These are phyloP conservation scores for Andrena hattorfiana DNA, from an alignment of 2,888 invertebrate species.

Conservation along the genomic window DNA sequence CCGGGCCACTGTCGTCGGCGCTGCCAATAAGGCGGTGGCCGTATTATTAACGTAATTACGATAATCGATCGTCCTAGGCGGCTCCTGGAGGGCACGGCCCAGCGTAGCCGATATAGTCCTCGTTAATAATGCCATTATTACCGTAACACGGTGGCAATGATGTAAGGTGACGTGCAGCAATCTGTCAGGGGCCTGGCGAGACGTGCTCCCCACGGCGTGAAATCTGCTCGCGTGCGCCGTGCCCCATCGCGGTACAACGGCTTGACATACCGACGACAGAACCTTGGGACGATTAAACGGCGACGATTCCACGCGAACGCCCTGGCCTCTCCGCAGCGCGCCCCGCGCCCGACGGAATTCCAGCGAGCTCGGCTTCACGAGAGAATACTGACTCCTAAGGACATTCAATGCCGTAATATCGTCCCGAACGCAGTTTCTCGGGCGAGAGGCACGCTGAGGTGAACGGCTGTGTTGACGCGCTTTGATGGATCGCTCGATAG, in stretches of 20 bases:
- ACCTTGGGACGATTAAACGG: constrained; percentile 58
- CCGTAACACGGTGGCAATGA: constrained; percentile 51
- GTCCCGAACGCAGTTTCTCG: not conserved
- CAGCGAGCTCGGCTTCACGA: constrained; percentile 19
- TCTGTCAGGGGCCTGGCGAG: constrained; percentile 37
- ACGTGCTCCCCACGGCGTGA: constrained; percentile 14
- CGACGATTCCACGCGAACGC: constrained; percentile 53
- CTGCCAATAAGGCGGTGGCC: constrained; percentile 35
- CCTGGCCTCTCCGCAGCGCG: constrained; percentile 2
- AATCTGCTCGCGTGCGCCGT: constrained; percentile 28
- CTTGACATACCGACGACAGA: constrained; percentile 58
- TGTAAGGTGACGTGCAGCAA: constrained; percentile 59
- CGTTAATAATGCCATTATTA: constrained; percentile 52
- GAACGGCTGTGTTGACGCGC: constrained; percentile 6
- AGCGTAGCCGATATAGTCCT: constrained; percentile 18
- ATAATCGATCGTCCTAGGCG: constrained; percentile 49
- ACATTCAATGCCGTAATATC: constrained; percentile 21
- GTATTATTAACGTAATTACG: constrained; percentile 53
- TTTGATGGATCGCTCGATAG: constrained; percentile 32
- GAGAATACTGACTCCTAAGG: not conserved
- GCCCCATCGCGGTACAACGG: not conserved
- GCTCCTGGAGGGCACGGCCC: not conserved
- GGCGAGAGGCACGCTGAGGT: not conserved
- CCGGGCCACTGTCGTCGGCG: not conserved
- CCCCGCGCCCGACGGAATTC: not conserved